Base-by-base conservation (phyloP, 2,113 vertebrate species). In the Cebus imitator region DNA sequence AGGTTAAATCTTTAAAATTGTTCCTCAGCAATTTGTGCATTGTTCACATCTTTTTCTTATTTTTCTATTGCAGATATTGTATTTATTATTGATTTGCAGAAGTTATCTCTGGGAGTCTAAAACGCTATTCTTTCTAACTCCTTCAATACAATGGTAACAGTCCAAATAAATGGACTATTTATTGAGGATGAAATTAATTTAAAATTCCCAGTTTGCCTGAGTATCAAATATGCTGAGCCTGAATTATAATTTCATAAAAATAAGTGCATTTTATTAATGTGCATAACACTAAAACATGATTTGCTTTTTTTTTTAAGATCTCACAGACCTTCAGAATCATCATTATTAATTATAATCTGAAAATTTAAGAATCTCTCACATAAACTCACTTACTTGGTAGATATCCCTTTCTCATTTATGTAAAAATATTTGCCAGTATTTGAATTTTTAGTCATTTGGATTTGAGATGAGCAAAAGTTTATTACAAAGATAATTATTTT, bases 311-410 rank as follows among this genome's bases (percentile, higher is more conserved):
- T 85, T 84, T 86, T 90, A 92, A 9, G n/a, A 61, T 52, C 43
- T 89, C 37, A 92, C 5, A 90, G 73, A 76, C 94, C 87, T 91
- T 93, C 80, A 93, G 85, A 84, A 66, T 95, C 17, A 81, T 96
- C 9, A 50, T 48, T 91, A 61, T 87, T 90, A 76, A 87, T 90
- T 93, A 43, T 80, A 48, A 57, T 6, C 30, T 90, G 21, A 12
- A 12, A 86, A 66, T 96, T 92, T 27, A 66, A 86, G 91, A 92
- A 85, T 73, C 25, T 12, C 6, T 94, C 55, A 82, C 17, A 83
- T 89, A 80, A 95, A 87, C 30, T 91, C 76, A 25, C 17, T 88
- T 86, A 40, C 50, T 87, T 88, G 75, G 61, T 27, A 76, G 23
- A n/a, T 37, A 37, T 73, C n/a, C 64, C 64, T 73, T 80, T 89